A percentile compares a stretch with the other conserved stretches of the same genome.
Evolutionary conservation across 2,888 invertebrate genomes (phyloP).

Genomic region (Eupithecia tripunctaria): DNA sequence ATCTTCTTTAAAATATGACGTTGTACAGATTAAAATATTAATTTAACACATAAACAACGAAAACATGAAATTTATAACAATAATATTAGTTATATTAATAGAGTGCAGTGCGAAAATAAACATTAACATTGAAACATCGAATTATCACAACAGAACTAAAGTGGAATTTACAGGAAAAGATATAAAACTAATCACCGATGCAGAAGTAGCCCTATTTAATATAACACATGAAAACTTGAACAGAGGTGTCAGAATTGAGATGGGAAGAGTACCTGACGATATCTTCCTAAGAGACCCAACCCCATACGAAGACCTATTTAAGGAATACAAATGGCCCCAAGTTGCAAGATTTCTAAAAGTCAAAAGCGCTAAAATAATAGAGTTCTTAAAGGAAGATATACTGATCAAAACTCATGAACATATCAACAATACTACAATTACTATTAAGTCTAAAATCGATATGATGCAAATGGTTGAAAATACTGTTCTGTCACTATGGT

Average conservation of each 20-base stretch:
- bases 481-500: conserved; percentile 58
- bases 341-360: conserved; percentile 56
- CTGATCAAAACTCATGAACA: conserved; percentile 54
- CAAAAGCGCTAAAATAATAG: conserved; percentile 54
- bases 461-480: conserved; percentile 55
- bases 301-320: conserved; percentile 58
- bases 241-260: conserved; percentile 57
- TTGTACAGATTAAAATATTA: background rate
- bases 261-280: conserved; percentile 63
- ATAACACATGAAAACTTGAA: conserved; percentile 64
- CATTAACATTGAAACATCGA: conserved; percentile 55
- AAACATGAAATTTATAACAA: conserved; percentile 25
- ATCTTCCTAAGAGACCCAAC: conserved; percentile 70
- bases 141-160: conserved; percentile 47
- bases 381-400: conserved; percentile 56
- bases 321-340: conserved; percentile 64
- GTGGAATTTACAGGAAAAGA: conserved; percentile 55
- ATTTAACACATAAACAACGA: background rate
- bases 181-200: conserved; percentile 58
- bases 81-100: conserved; percentile 18
- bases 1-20: conserved; percentile 22
- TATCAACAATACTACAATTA: conserved; percentile 60
- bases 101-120: conserved; percentile 52
- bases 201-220: conserved; percentile 64
- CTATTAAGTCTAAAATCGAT: conserved; percentile 47